phyloP scores from a whole-genome alignment of 1,140 invertebrate genomes.

The Drosophila yakuba region DNA sequence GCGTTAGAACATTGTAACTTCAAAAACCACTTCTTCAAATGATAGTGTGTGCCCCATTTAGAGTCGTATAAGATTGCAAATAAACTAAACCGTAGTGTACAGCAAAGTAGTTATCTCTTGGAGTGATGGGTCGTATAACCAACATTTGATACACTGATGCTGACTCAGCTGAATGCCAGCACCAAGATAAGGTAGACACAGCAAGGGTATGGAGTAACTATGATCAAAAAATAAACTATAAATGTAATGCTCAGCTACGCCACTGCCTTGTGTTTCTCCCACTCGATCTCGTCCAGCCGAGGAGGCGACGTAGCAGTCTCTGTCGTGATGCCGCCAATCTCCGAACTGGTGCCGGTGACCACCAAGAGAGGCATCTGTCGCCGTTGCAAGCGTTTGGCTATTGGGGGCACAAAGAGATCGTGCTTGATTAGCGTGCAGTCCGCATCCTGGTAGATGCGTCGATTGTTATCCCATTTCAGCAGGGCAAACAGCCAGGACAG shows the following conservation, averaged over 20 bases:
- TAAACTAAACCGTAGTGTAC: conserved; percentile 1
- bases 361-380: conserved; percentile 72
- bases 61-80: neutral
- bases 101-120: neutral
- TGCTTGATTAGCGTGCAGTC: conserved; percentile 85
- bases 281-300: conserved; percentile 30
- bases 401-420: conserved; percentile 88
- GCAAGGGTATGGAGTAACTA: neutral
- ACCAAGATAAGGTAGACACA: neutral
- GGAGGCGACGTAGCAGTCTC: conserved; percentile 1
- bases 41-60: neutral
- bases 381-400: conserved; percentile 85
- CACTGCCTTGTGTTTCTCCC: conserved; percentile 37
- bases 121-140: neutral
- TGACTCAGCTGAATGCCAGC: neutral
- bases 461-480: conserved; percentile 68
- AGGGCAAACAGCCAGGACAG: conserved; percentile 85
- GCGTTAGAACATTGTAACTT: neutral
- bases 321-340: conserved; percentile 33
- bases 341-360: conserved; percentile 68
- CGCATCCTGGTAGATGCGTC: conserved; percentile 65
- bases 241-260: conserved; percentile 4
- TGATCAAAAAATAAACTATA: neutral
- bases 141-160: neutral
- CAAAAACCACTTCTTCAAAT: neutral